These are phyloP conservation scores for Cantharis nigra DNA, from an alignment of 2,888 invertebrate species.

Conservation along the genomic window DNA sequence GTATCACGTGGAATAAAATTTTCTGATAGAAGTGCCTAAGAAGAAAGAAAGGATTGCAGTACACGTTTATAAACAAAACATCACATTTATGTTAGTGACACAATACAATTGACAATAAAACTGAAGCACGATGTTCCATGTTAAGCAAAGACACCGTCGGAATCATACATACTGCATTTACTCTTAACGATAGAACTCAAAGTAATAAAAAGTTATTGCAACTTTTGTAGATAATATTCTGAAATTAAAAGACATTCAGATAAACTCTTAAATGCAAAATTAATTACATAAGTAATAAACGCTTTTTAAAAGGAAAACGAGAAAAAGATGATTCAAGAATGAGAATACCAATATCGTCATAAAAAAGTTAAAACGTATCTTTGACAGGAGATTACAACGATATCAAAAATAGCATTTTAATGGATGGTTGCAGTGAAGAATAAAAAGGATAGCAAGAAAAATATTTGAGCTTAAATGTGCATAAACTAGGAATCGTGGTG, in stretches of 20 bases:
- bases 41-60: conserved; percentile 37
- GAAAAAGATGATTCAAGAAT: not conserved
- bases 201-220: not conserved
- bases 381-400: not conserved
- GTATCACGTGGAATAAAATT: conserved; percentile 62
- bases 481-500: not conserved
- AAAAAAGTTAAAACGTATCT: not conserved
- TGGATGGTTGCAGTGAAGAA: not conserved
- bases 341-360: not conserved
- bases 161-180: not conserved
- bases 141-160: not conserved
- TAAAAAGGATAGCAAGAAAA: not conserved
- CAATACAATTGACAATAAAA: not conserved
- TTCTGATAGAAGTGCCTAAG: conserved; percentile 62
- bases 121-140: not conserved
- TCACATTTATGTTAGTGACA: not conserved
- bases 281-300: not conserved
- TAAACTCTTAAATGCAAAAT: not conserved
- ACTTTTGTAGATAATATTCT: not conserved
- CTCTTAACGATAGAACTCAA: not conserved
- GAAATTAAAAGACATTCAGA: not conserved
- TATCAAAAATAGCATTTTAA: not conserved
- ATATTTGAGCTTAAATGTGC: not conserved
- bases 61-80: not conserved
- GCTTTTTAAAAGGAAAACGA: not conserved